Evolutionary conservation across 1,140 invertebrate genomes (phyloP), one percentile per base, ranked within the genome.

Genomic region (Drosophila prosaltans): DNA sequence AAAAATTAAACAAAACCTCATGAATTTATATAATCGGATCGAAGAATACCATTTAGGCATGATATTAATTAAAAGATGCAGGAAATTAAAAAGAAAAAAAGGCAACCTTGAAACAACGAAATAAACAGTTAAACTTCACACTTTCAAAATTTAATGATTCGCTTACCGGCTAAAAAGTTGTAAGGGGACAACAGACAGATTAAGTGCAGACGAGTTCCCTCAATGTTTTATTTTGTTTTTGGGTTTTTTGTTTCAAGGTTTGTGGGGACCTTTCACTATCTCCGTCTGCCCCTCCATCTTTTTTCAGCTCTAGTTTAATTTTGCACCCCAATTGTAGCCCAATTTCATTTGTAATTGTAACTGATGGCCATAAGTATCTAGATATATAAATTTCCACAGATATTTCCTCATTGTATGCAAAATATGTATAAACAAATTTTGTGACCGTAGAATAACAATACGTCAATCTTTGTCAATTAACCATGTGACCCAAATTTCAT

Each of bases 381-480:
- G 45, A 48, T 48, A 10, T 51, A 51, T 10, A 51, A 51, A 51
- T 51, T 51, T 51, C 21, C 57, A 24, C 57, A 59, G 57, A 69
- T 85, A 81, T 88, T 89, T 88, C 83, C 84, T 88, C 81, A 88
- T 84, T 83, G 80, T 86, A 77, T 80, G 84, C 72, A 82, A 72
- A 82, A 72, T 70, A 60, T 11, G 68, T 71, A 73, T 88, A 88
- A 82, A 82, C 74, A 88, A 78, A 82, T 3, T 71, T 79, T 86
- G 60, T 73, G 69, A 68, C 68, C 72, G 69, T 76, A 71, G 83
- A 77, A 82, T 78, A 88, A 86, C 82, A 86, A 86, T 86, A 83
- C 84, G 83, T 86, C 83, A 86, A 86, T 86, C 84, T 86, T 86
- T 89, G 83, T 88, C 83, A 86, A 86, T 86, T 86, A 86, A 86